These are phyloP conservation scores for Trialeurodes vaporariorum DNA, from an alignment of 1,140 invertebrate genomes.

Conservation along the genomic window DNA sequence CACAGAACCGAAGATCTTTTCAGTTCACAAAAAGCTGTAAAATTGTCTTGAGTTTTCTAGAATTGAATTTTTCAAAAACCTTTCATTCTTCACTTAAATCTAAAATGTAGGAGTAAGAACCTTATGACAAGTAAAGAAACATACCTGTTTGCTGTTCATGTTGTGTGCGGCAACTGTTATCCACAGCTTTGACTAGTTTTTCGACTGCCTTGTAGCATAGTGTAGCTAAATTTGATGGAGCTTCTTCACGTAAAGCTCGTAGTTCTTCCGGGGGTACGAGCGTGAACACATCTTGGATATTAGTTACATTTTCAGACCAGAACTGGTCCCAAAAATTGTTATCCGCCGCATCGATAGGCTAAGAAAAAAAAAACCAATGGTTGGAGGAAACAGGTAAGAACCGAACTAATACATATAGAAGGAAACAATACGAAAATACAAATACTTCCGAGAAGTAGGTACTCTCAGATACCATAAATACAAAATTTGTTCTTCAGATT, in stretches of 20 bases:
- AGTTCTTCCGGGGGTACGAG: slow-evolving; percentile 90
- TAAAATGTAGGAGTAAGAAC: too few relatives aligned
- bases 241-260: slow-evolving; percentile 82
- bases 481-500: background rate
- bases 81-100: too few relatives aligned
- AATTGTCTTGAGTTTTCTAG: too few relatives aligned
- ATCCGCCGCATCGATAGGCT: slow-evolving; percentile 84
- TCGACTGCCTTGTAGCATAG: slow-evolving; percentile 97
- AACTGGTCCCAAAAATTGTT: slow-evolving; percentile 98
- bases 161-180: slow-evolving; percentile 83
- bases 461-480: too few relatives aligned
- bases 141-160: slow-evolving; percentile 86
- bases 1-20: too few relatives aligned
- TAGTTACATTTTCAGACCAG: slow-evolving; percentile 89
- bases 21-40: too few relatives aligned
- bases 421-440: slow-evolving; percentile 4
- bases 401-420: background rate
- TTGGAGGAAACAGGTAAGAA: too few relatives aligned
- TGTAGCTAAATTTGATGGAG: slow-evolving; percentile 96
- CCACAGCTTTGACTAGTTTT: slow-evolving; percentile 85
- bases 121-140: too few relatives aligned
- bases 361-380: slow-evolving; percentile 12
- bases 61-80: too few relatives aligned
- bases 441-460: background rate
- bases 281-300: slow-evolving; percentile 93